Base-by-base conservation (phyloP, 1,140 invertebrate species). In the Lepidurus apus region DNA sequence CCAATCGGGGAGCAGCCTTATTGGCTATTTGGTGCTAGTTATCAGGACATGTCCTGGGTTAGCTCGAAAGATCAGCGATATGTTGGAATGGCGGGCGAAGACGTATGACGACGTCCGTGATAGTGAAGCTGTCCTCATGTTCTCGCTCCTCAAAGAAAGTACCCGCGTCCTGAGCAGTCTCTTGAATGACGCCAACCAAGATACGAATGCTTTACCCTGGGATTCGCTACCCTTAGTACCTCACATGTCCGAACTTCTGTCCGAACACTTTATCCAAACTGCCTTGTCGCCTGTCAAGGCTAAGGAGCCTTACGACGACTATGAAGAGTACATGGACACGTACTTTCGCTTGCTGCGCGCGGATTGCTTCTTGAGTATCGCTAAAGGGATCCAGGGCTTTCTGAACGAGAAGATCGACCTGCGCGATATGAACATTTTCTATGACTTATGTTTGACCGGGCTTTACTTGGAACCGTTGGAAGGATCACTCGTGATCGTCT, bases 261-360 rank as follows among this genome's bases (percentile, higher is more conserved):
- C 53, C 9, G 53, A 65, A 65, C 53, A 17, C 21, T 65, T 65
- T 65, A 65, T 65, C 53, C 53, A 65, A 65, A 13, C 21, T 65
- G 53, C 13, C n/a, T 65, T 65, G 53, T 65, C 53, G 17, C 3
- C 53, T 11, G 77, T 78, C 17, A 78, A 43, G 43, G 24, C 42
- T n/a, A 65, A 65, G 21, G 26, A 44, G 1, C 45, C 45, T 73
- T 78, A 78, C 73, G 17, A 24, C 13, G 44, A 75, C 43, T 65
- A 24, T 78, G 24, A 78, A 73, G 77, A 78, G 53, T 78, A 78
- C 77, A 42, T 78, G 77, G 77, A 78, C 53, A 78, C 77, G 21
- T 78, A 78, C 53, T 78, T 78, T 10, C 24, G 73, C 5, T 65
- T 78, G 8, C 45, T 78, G 0, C 77, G 77, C n/a, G 77, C 77